Base-by-base conservation (phyloP, 2,113 vertebrate genomes). In the Pseudorectes ferrugineus region DNA sequence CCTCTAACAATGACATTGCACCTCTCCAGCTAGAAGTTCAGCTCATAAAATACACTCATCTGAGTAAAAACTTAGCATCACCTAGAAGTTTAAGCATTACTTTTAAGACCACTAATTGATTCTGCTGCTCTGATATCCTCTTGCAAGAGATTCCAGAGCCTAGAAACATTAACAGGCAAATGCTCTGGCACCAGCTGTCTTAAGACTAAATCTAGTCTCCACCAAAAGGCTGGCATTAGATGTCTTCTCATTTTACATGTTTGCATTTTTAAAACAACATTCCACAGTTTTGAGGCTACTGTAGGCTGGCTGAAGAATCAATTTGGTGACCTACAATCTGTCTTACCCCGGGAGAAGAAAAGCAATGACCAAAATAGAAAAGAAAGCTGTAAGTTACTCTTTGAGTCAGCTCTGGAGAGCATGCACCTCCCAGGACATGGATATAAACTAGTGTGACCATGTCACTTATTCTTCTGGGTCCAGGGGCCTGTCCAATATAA, bases 131-230 rank as follows among this genome's bases (percentile, higher is more conserved):
- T 75, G 57, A 78, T 80, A 71, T 80, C 92, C 84, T 65, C 96
- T 92, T 92, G 87, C 92, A 83, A 96, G 59, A 73, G 96, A 85
- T 91, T 96, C 95, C 93, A 81, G 58, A 91, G 95, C 65, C 68
- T 55, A 36, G 26, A 82, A 85, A 85, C 72, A 36, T 66, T 93
- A 85, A 61, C 54, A 87, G 77, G 76, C 95, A 95, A 87, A 91
- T 82, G 78, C 38, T 92, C 94, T 54, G 91, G 94, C 95, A 93
- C 84, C 97, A 95, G 93, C 97, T 97, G 96, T 96, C 96, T 95
- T 88, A 88, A 94, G 77, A 94, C 96, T 92, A 91, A 95, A 92
- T 93, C 95, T 97, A 95, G 81, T 93, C 92, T 91, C 93, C 92
- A 91, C 83, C 88, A 93, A 89, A 95, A 97, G 90, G 83, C 43